phyloP scores from a whole-genome alignment of 53 echinoderm and acorn worm species.

The Hippasteria phrygiana region DNA sequence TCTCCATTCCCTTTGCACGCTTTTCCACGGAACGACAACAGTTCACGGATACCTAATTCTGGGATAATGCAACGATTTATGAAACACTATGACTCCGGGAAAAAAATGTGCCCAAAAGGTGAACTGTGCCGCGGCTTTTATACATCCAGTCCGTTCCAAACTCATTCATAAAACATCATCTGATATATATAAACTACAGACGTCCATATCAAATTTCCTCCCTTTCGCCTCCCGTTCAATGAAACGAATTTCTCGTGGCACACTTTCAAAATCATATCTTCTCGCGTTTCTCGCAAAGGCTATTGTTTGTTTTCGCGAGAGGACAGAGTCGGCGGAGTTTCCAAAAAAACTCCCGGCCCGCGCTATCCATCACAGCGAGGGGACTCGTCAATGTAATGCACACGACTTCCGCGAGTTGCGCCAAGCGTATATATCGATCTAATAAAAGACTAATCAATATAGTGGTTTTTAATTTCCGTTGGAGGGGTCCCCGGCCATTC shows the following conservation, averaged over 20 bases:
- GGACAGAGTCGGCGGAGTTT: too few relatives aligned
- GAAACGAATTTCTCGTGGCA: constrained; percentile 3
- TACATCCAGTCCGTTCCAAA: background rate
- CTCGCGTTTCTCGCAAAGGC: background rate
- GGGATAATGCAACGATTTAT: too few relatives aligned
- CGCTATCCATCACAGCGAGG: background rate
- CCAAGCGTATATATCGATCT: background rate
- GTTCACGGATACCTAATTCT: too few relatives aligned
- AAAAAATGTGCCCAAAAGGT: too few relatives aligned
- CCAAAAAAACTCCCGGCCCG: background rate
- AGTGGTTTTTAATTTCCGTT: constrained; percentile 42
- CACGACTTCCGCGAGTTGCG: constrained; percentile 41
- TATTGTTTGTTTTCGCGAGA: background rate
- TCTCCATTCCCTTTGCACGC: too few relatives aligned
- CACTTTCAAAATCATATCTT: background rate
- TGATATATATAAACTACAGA: background rate
- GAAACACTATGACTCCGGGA: too few relatives aligned
- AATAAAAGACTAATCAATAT: constrained; percentile 54
- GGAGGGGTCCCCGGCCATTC: background rate
- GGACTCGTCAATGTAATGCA: constrained; percentile 7
- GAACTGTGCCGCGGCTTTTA: too few relatives aligned
- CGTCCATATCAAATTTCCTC: background rate
- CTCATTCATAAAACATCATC: background rate
- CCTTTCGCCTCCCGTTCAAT: background rate
- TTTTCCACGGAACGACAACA: too few relatives aligned